A percentile compares a stretch with the other conserved stretches of the same genome.
Evolutionary conservation across 1,140 invertebrate species (phyloP).

Genomic region (Pseudomyrmex gracilis): DNA sequence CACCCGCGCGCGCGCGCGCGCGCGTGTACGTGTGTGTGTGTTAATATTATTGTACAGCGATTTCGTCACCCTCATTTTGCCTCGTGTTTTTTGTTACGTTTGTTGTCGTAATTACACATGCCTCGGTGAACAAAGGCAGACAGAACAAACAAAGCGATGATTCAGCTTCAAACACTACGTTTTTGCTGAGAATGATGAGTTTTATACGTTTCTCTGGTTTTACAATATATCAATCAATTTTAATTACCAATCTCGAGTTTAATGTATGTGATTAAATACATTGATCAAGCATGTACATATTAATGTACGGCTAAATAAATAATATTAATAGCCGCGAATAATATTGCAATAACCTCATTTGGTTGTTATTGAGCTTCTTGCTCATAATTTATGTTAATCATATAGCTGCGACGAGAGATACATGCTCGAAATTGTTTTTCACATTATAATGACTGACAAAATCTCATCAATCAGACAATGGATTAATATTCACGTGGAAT

Average conservation of each 20-base stretch:
- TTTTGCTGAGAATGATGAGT: neutral
- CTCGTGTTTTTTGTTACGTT: constrained; percentile 33
- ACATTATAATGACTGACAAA: neutral
- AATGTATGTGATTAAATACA: neutral
- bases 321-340: too few relatives aligned
- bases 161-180: neutral
- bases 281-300: too few relatives aligned
- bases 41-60: constrained; percentile 41
- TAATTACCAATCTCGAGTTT: too few relatives aligned
- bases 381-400: too few relatives aligned
- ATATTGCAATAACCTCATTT: too few relatives aligned
- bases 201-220: neutral
- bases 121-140: neutral
- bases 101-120: constrained; percentile 34
- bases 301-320: too few relatives aligned
- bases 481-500: neutral
- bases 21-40: neutral
- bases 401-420: too few relatives aligned
- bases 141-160: neutral
- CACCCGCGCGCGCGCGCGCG: too few relatives aligned
- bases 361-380: too few relatives aligned
- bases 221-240: too few relatives aligned
- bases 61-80: constrained; percentile 22
- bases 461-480: neutral
- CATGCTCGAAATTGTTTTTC: neutral